phyloP scores from a whole-genome alignment of 2,888 invertebrate species.

The Tetragnatha montana region DNA sequence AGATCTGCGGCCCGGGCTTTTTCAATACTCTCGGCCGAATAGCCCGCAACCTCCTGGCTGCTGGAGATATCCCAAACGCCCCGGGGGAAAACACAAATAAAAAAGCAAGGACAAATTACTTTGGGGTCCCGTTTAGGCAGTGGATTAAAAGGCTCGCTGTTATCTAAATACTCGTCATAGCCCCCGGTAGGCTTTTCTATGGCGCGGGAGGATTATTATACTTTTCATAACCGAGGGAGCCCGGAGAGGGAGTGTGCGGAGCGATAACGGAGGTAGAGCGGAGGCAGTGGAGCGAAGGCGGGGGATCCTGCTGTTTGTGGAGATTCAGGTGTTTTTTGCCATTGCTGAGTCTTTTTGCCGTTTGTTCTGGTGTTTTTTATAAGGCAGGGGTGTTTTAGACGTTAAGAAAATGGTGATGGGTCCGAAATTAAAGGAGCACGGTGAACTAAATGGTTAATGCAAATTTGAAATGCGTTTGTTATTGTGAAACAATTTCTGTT shows the following conservation, averaged over 20 bases:
- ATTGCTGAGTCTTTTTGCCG: too few species aligned
- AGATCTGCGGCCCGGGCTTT: background rate
- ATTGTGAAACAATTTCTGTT: too few species aligned
- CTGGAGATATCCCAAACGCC: conserved; percentile 34
- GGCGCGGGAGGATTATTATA: conserved; percentile 61
- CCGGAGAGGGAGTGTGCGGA: conserved; percentile 41
- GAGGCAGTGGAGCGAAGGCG: too few species aligned
- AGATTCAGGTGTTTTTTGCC: too few species aligned
- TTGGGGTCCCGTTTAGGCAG: conserved; percentile 43
- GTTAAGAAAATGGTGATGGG: too few species aligned
- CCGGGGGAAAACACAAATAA: conserved; percentile 15
- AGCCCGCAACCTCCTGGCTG: conserved; percentile 20
- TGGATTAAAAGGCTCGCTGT: conserved; percentile 68
- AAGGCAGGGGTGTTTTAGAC: too few species aligned
- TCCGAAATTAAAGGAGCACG: too few species aligned
- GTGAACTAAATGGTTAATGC: too few species aligned
- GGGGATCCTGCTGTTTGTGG: too few species aligned
- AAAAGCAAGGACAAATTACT: conserved; percentile 67
- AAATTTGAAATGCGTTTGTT: too few species aligned
- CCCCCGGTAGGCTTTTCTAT: conserved; percentile 53
- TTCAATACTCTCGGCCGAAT: conserved; percentile 5
- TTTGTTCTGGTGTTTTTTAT: too few species aligned
- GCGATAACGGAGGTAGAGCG: conserved; percentile 46
- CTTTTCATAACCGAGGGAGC: conserved; percentile 64
- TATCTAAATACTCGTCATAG: conserved; percentile 68